Conservation (phyloP, 2,888 invertebrate genomes). For the Ommatoiulus sabulosus region DNA sequence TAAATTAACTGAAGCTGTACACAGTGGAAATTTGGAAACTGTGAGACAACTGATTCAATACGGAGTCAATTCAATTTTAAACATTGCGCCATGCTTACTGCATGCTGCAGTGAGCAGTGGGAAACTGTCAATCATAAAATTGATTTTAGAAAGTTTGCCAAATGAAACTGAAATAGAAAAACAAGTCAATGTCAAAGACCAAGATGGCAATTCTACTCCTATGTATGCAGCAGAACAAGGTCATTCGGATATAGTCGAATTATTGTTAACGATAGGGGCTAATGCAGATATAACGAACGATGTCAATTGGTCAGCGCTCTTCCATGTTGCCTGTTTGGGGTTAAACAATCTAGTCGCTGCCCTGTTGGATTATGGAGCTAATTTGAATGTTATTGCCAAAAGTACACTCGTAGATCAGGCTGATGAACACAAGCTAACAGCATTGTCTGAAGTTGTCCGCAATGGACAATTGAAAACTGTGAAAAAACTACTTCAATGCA, state of each 20-base stretch:
- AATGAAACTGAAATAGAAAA: not conserved
- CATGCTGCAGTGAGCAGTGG: not conserved
- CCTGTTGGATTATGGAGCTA: too few relatives aligned
- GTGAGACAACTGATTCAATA: not conserved
- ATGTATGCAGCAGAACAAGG: not conserved
- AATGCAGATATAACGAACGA: too few relatives aligned
- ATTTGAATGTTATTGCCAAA: not conserved
- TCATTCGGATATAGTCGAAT: not conserved
- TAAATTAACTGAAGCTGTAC: not conserved
- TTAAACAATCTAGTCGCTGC: too few relatives aligned
- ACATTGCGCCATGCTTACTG: not conserved
- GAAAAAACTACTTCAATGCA: not conserved
- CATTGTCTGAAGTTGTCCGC: not conserved
- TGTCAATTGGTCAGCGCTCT: too few relatives aligned
- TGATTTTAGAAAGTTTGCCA: not conserved
- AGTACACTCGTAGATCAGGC: not conserved
- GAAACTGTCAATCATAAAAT: not conserved
- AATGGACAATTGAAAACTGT: not conserved
- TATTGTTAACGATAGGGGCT: not conserved
- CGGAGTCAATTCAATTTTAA: not conserved
- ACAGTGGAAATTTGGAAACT: not conserved
- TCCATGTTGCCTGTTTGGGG: too few relatives aligned
- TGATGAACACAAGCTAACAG: not conserved
- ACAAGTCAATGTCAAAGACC: not conserved
- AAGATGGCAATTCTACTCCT: not conserved